A percentile compares a stretch with the other conserved stretches of the same genome.
phyloP scores from a whole-genome alignment of 2,113 vertebrate species.

The Litocranius walleri region DNA sequence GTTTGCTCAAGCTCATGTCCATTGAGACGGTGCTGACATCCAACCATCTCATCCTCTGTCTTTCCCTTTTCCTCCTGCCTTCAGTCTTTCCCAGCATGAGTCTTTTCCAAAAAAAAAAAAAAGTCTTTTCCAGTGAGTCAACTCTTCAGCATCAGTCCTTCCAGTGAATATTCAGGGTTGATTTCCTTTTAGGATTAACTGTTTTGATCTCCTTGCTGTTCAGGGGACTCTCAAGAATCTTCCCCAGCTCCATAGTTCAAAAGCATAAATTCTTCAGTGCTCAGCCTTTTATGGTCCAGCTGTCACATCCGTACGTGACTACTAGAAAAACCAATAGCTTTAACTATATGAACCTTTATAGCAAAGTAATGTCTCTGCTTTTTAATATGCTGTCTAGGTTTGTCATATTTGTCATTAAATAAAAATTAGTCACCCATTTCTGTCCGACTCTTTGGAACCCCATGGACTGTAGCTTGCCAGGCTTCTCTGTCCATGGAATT shows the following conservation, averaged over 20 bases:
- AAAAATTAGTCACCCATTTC: not conserved
- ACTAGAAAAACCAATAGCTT: not conserved
- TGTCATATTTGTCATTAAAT: not conserved
- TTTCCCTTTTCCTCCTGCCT: not conserved
- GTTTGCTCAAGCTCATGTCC: not conserved
- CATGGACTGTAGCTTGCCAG: not conserved
- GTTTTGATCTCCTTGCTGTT: not conserved
- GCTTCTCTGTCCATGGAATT: not conserved
- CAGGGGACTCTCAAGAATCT: not conserved
- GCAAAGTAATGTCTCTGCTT: not conserved
- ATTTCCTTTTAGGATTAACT: not conserved
- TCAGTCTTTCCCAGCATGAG: not conserved
- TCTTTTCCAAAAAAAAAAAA: not conserved
- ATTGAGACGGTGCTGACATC: not conserved
- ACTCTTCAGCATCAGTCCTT: not conserved
- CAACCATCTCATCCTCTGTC: not conserved
- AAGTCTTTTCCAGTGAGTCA: not conserved
- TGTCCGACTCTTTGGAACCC: not conserved
- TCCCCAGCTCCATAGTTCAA: not conserved
- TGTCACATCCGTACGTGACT: not conserved
- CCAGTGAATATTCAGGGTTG: not conserved
- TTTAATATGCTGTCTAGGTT: not conserved
- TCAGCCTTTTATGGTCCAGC: not conserved
- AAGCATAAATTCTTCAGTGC: not conserved
- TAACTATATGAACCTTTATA: not conserved